Conservation (phyloP, 2,113 vertebrate species). For the Benitochromis conjunctus region DNA sequence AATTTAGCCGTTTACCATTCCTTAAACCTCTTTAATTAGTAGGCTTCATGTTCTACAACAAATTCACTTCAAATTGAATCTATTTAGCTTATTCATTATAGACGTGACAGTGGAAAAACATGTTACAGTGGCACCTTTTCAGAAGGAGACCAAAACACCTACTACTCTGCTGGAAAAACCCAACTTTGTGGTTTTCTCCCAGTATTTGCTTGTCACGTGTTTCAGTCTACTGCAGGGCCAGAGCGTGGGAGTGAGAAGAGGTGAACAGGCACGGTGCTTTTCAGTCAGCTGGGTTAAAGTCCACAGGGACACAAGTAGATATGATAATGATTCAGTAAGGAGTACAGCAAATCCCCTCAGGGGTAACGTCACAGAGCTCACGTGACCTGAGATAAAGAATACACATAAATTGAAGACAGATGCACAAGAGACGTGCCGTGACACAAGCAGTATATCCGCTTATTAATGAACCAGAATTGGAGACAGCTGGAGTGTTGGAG, state of each 20-base stretch:
- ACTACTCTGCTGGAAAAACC: not conserved
- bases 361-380: not conserved
- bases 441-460: not conserved
- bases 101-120: not conserved
- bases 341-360: not conserved
- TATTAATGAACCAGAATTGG: slow-evolving; percentile 5
- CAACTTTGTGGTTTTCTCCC: not conserved
- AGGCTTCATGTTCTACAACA: not conserved
- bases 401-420: not conserved
- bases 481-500: not conserved
- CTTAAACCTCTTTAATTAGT: not conserved
- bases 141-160: not conserved
- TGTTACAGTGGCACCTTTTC: not conserved
- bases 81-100: not conserved
- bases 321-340: not conserved
- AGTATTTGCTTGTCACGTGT: not conserved
- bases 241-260: not conserved
- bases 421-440: not conserved
- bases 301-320: not conserved
- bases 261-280: not conserved
- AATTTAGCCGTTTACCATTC: not conserved
- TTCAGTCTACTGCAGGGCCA: not conserved
- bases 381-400: not conserved
- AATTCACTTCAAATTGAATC: not conserved
- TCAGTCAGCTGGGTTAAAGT: slow-evolving; percentile 12